Base-by-base conservation (phyloP, 2,888 invertebrate genomes). In the Phaonia tiefii region DNA sequence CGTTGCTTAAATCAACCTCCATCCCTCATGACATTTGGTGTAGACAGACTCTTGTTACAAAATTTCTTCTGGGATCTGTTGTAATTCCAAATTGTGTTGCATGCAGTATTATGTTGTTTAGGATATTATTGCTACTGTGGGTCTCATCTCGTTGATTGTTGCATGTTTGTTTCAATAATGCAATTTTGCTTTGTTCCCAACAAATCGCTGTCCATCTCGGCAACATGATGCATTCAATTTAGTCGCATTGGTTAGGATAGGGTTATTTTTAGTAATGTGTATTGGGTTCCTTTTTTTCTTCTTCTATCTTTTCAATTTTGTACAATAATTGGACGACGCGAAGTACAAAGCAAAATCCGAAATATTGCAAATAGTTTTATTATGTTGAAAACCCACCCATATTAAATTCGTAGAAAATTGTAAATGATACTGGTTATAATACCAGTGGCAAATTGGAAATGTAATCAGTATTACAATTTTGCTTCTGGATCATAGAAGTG, bases 71-170 rank as follows among this genome's bases (percentile, higher is more conserved):
- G 75, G 75, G 46, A 58, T 56, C 17, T 44, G 1, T 11, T 49
- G 26, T 44, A 65, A 58, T 65, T n/a, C 60, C 39, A 13, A 22
- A 56, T 58, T 58, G 3, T 70, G 46, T 26, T 44, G 60, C 31
- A 10, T 73, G 25, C 17, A 13, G 31, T 8, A 10, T n/a, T 66
- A 25, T 49, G 25, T 37, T 15, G 11, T 54, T 37, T 81, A 72
- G 66, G 71, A 60, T 63, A 51, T 81, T 78, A 81, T 81, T 81
- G 77, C 78, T 75, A 69, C 69, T 81, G 75, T 75, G 63, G 63
- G 63, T 37, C 63, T 63, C 63, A 63, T 63, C 63, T 63, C 42
- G 42, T 63, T 63, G 39, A 63, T 63, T 72, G 74, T 80, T 80
- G 75, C 78, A 78, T 78, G 78, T 81, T 75, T 75, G 77, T 72